Base-by-base conservation (phyloP, 2,888 invertebrate genomes). In the Unio pictorum region DNA sequence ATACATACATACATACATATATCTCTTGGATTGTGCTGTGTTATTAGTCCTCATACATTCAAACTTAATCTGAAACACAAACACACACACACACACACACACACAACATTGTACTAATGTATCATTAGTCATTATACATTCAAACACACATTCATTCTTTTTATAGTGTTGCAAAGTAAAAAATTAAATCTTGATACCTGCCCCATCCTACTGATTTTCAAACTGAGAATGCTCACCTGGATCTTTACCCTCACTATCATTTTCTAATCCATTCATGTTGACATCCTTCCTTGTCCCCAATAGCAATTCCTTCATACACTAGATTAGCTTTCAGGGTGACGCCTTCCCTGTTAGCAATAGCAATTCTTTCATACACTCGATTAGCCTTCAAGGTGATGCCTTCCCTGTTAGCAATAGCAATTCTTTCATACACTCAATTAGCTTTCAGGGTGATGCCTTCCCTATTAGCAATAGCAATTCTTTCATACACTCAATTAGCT, bases 221-320 rank as follows among this genome's bases (percentile, higher is more conserved):
- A 45, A 45, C 15, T 45, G 45, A 45, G 11, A 0, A 45, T 0
- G 15, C 15, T 45, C 45, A 2, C 15, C 11, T 15, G 4, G 45
- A 45, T 45, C 8, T 67, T 26, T 80, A 90, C 90, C 92, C 89
- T 91, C 99, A 99, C 0, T 99, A 99, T 7, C 97, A 97, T 85
- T 99, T 99, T 64, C 99, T 99, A 8, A 99, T 95, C 5, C 99
- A 99, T 90, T 99, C 99, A 84, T 95, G 94, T 0, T 98, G 98
- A 6, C 99, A 99, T 80, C 90, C 90, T 92, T 28, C 28, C 2
- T 4, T 28, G 28, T 28, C 28, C 4, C 28, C 4, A 4, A 2
- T 28, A 28, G 28, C 28, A 8, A 99, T 95, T 5, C 99, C 99
- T 89, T 99, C 99, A 83, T 95, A 94, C 0, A 98, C 98, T 6